Conservation (phyloP, 2,888 invertebrate genomes). For the Acrocyrtus sp. region DNA sequence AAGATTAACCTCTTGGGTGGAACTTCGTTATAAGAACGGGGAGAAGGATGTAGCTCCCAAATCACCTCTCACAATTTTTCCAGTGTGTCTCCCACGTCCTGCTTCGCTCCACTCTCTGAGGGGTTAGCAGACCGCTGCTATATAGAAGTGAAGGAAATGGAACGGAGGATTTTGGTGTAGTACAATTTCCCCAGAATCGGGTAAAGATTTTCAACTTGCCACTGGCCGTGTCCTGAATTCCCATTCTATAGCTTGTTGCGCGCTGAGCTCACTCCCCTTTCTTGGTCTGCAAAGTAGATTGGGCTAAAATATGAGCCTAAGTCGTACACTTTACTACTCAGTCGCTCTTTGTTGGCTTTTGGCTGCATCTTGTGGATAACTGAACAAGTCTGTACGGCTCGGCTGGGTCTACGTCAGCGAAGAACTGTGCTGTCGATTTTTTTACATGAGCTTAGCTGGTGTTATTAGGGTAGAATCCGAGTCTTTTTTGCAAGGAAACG, state of each 20-base stretch:
- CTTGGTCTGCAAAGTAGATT: conserved; percentile 5
- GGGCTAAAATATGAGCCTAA: background rate
- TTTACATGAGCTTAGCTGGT: no score
- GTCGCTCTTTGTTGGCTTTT: no score
- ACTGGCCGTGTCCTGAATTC: conserved; percentile 39
- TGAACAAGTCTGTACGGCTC: no score
- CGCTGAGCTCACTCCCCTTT: conserved; percentile 25
- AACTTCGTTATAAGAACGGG: background rate
- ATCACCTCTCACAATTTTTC: background rate
- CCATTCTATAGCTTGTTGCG: conserved; percentile 1
- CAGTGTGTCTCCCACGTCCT: background rate
- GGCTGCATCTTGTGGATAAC: no score
- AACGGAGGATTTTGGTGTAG: background rate
- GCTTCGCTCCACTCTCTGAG: conserved; percentile 2
- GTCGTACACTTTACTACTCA: no score
- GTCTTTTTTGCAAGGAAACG: no score
- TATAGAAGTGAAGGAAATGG: background rate
- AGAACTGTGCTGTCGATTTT: no score
- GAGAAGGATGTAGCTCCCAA: conserved; percentile 3
- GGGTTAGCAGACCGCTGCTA: conserved; percentile 7
- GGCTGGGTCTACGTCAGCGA: no score
- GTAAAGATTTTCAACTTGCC: conserved; percentile 38
- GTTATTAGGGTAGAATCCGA: no score
- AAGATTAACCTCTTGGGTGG: conserved; percentile 10
- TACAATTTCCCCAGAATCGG: conserved; percentile 13